Percentiles rank a stretch among this genome's conserved stretches.
These are phyloP conservation scores for Caenorhabditis brenneri DNA, from an alignment of 1,140 invertebrate genomes.

Conservation along the genomic window DNA sequence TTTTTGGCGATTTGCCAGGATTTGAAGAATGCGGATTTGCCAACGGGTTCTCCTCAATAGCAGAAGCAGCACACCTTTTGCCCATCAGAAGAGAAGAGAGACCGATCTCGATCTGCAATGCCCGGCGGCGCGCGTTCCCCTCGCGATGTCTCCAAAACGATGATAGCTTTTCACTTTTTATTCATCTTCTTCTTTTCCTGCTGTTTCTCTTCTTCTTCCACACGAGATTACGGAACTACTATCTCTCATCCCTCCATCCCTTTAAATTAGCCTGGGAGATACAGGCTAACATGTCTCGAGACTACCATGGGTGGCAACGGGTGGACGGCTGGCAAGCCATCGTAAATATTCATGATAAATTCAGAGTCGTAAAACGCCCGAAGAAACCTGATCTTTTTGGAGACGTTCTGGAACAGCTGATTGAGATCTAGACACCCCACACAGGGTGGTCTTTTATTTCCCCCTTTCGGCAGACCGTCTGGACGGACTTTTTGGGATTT, in stretches of 20 bases:
- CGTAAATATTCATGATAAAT: not conserved
- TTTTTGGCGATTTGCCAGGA: not conserved
- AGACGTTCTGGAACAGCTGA: not conserved
- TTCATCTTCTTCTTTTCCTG: not conserved
- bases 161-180: conserved; percentile 31
- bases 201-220: not conserved
- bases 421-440: too few species aligned
- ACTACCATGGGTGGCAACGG: too few species aligned
- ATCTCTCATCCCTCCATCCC: not conserved
- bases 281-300: not conserved
- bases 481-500: too few species aligned
- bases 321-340: not conserved
- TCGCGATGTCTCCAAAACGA: not conserved
- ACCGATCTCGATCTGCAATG: not conserved
- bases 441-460: not conserved
- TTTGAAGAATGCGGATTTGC: not conserved
- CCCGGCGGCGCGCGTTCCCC: not conserved
- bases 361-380: not conserved
- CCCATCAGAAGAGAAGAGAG: not conserved
- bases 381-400: not conserved
- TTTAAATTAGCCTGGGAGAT: not conserved
- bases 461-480: too few species aligned
- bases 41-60: not conserved
- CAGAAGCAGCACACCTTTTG: too few species aligned
- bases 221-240: conserved; percentile 22